These are phyloP conservation scores for Phrixothrix hirtus DNA, from an alignment of 2,888 invertebrate genomes.

Conservation along the genomic window DNA sequence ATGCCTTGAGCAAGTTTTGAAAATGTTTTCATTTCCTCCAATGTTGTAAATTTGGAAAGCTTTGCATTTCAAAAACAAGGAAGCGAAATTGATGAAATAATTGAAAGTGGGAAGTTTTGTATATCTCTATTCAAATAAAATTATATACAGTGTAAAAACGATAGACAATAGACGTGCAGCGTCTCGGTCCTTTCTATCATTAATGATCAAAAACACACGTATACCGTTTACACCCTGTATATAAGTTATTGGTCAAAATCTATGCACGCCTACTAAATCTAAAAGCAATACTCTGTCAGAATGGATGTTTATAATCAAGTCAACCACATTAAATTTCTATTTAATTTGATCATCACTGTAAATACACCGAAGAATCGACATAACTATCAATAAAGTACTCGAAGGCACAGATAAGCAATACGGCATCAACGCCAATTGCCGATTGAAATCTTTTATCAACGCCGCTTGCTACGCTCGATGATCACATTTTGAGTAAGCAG, in stretches of 20 bases:
- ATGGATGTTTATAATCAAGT: not conserved
- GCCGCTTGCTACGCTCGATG: conserved; percentile 3
- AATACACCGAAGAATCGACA: conserved; percentile 4
- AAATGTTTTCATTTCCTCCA: too few relatives aligned
- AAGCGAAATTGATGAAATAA: too few relatives aligned
- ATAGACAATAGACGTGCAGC: too few relatives aligned
- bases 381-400: conserved; percentile 11
- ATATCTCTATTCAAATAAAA: too few relatives aligned
- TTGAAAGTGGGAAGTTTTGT: too few relatives aligned
- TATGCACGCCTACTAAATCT: not conserved
- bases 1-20: too few relatives aligned
- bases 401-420: conserved; percentile 30
- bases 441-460: conserved; percentile 1
- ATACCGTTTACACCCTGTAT: too few relatives aligned
- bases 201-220: too few relatives aligned
- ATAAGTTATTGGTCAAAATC: not conserved
- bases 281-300: not conserved
- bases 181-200: too few relatives aligned
- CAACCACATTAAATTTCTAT: not conserved
- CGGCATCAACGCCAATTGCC: conserved; percentile 15
- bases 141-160: too few relatives aligned
- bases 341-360: conserved; percentile 2
- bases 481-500: conserved; percentile 1
- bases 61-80: too few relatives aligned
- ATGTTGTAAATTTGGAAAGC: too few relatives aligned